Evolutionary conservation across 2,888 invertebrate species (phyloP).

Genomic region (Dynastes tityus): DNA sequence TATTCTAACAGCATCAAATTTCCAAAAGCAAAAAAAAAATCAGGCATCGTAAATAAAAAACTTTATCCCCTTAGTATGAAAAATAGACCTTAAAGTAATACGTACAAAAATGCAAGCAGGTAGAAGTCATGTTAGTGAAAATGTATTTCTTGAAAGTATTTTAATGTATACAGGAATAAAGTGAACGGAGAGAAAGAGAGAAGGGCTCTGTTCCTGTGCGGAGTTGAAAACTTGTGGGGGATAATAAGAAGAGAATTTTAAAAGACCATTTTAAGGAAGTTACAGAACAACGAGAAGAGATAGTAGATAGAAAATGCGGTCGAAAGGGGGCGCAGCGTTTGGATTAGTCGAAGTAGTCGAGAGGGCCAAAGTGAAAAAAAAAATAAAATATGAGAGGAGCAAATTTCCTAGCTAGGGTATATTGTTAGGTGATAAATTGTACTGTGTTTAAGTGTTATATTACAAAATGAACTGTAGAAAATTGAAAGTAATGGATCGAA

Average conservation of each 20-base stretch:
- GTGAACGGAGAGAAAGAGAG: not conserved
- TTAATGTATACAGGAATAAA: constrained; percentile 33
- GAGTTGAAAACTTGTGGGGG: constrained; percentile 25
- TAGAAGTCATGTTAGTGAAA: constrained; percentile 29
- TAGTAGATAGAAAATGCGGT: constrained; percentile 28
- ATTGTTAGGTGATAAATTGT: constrained; percentile 41
- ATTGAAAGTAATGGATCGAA: constrained; percentile 40
- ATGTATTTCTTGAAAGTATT: constrained; percentile 29
- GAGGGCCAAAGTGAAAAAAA: constrained; percentile 1
- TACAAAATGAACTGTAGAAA: constrained; percentile 34
- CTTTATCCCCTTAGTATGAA: not conserved
- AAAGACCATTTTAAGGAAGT: constrained; percentile 33
- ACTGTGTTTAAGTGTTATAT: not conserved
- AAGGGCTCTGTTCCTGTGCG: not conserved
- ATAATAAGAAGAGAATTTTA: constrained; percentile 41
- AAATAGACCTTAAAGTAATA: not conserved
- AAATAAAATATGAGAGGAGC: constrained; percentile 36
- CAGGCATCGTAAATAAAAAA: too few relatives aligned
- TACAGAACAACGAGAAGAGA: constrained; percentile 35
- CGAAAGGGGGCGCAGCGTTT: constrained; percentile 6
- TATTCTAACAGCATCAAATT: too few relatives aligned
- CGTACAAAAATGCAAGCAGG: constrained; percentile 9
- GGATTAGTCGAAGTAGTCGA: constrained; percentile 16
- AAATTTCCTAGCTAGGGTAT: constrained; percentile 31
- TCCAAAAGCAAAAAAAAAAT: too few relatives aligned